These are phyloP conservation scores for Clinocottus analis DNA, from an alignment of 2,113 vertebrate genomes.

Conservation along the genomic window DNA sequence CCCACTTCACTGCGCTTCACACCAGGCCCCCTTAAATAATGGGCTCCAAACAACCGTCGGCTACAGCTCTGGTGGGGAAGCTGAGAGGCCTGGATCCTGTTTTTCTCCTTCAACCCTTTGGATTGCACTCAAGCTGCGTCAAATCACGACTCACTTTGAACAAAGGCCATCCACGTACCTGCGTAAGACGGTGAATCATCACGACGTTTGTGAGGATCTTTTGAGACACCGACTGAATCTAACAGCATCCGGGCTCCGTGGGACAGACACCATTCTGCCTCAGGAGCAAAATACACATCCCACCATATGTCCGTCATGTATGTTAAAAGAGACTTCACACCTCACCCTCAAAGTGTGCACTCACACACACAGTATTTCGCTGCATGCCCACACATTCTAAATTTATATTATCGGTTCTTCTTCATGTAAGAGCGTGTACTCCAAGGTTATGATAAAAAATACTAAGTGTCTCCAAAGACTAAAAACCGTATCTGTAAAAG, in stretches of 20 bases:
- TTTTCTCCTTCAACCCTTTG: background rate
- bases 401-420: background rate
- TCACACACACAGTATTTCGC: background rate
- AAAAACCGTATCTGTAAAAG: background rate
- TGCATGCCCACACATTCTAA: slow-evolving; percentile 10
- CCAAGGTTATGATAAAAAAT: background rate
- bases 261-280: background rate
- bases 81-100: background rate
- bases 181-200: slow-evolving; percentile 25
- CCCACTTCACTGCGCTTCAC: slow-evolving; percentile 2
- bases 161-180: background rate
- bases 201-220: slow-evolving; percentile 1
- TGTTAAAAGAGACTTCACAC: background rate
- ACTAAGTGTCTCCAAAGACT: background rate
- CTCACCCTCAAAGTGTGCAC: background rate
- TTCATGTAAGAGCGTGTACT: background rate
- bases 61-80: background rate
- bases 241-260: slow-evolving; percentile 1
- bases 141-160: slow-evolving; percentile 26
- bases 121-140: slow-evolving; percentile 20
- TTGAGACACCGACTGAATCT: slow-evolving; percentile 13
- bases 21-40: background rate
- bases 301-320: background rate
- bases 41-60: background rate
- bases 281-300: background rate